A percentile compares a stretch with the other conserved stretches of the same genome.
These are phyloP conservation scores for Arctopsyche grandis DNA, from an alignment of 1,140 invertebrate species.

Conservation along the genomic window DNA sequence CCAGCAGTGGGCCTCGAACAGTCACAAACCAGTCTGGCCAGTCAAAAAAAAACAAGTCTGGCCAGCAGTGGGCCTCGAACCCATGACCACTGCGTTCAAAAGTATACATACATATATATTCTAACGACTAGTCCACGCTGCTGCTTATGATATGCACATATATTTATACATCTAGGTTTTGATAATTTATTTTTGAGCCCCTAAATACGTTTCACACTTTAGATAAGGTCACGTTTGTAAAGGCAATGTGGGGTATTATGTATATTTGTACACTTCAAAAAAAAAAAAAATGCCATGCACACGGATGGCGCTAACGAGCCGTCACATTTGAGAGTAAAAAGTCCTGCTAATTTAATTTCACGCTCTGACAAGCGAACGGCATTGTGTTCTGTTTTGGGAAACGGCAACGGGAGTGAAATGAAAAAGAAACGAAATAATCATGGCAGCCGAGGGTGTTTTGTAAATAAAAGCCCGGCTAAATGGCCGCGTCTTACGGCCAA, in stretches of 20 bases:
- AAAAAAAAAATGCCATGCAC: constrained; percentile 3
- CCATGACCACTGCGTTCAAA: no score
- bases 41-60: no score
- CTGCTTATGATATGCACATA: no score
- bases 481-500: constrained; percentile 1
- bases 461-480: constrained; percentile 12
- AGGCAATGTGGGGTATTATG: background rate
- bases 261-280: background rate
- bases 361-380: constrained; percentile 26
- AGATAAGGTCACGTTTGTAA: constrained; percentile 13
- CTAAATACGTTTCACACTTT: background rate
- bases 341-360: constrained; percentile 24
- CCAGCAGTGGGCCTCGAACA: no score
- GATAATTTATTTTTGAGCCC: no score
- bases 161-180: no score
- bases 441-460: background rate
- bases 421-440: constrained; percentile 3
- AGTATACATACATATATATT: no score
- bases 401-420: background rate
- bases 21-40: no score
- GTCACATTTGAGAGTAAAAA: constrained; percentile 13
- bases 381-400: constrained; percentile 11
- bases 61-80: no score
- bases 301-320: constrained; percentile 11
- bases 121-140: no score